Percentiles rank a stretch among this genome's conserved stretches.
Conservation (phyloP, 2,797 vertebrate genomes). For the Tragelaphus eurycerus region DNA sequence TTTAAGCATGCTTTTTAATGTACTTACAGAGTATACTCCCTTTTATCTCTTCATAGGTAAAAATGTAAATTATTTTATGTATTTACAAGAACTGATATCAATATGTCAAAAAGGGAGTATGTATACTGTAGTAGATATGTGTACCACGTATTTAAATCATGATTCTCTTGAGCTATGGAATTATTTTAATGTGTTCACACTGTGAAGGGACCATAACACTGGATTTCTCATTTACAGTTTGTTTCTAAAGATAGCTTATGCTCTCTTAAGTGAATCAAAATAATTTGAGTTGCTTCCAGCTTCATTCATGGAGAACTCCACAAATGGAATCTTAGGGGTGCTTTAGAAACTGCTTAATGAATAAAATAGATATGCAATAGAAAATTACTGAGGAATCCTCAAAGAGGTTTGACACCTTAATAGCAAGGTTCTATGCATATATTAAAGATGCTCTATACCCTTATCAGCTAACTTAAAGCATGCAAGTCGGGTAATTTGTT, state of each 20-base stretch:
- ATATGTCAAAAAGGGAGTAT: neutral
- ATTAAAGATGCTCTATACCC: slow-evolving; percentile 37
- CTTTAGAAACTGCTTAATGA: slow-evolving; percentile 61
- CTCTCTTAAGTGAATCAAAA: slow-evolving; percentile 54
- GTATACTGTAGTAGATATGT: neutral
- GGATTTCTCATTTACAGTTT: slow-evolving; percentile 25
- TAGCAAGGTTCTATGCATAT: slow-evolving; percentile 52
- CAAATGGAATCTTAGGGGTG: neutral
- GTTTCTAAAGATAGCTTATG: slow-evolving; percentile 49
- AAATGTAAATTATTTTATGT: neutral
- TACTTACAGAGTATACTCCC: neutral
- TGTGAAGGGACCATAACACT: neutral
- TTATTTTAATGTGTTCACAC: neutral
- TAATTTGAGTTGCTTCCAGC: slow-evolving; percentile 40
- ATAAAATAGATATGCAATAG: slow-evolving; percentile 45
- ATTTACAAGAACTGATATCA: neutral
- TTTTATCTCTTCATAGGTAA: slow-evolving; percentile 32
- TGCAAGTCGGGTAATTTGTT: neutral
- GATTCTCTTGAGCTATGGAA: neutral
- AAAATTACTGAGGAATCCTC: slow-evolving; percentile 47
- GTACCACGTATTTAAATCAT: neutral
- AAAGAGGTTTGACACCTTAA: slow-evolving; percentile 52
- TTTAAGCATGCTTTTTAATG: neutral
- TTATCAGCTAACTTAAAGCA: neutral
- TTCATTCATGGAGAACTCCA: slow-evolving; percentile 67